Conservation (phyloP, 2,113 vertebrate species). For the Sander lucioperca region DNA sequence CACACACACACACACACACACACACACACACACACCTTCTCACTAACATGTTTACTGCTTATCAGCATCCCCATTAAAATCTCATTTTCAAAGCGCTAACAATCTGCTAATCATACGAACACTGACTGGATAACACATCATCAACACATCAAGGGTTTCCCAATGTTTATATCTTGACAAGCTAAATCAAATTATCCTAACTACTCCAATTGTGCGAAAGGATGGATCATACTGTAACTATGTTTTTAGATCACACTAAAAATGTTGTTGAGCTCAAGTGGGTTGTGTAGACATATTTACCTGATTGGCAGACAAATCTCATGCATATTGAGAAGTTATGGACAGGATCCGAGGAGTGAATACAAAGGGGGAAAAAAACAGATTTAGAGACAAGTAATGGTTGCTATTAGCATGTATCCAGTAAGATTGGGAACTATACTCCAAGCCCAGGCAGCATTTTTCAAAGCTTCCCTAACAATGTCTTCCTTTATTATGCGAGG, state of each 20-base stretch:
- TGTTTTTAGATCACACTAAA: conserved; percentile 30
- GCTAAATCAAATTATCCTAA: conserved; percentile 21
- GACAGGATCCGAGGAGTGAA: conserved; percentile 12
- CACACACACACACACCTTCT: not conserved
- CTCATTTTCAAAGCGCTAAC: conserved; percentile 47
- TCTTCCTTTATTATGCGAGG: conserved; percentile 14
- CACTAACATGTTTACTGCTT: conserved; percentile 32
- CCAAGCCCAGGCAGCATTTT: conserved; percentile 33
- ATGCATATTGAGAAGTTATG: conserved; percentile 66
- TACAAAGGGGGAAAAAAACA: not conserved
- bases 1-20: not conserved
- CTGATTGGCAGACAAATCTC: conserved; percentile 35
- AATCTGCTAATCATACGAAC: conserved; percentile 35
- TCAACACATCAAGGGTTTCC: conserved; percentile 3
- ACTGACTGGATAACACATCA: conserved; percentile 41
- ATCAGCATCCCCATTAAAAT: conserved; percentile 49
- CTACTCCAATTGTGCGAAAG: conserved; percentile 22
- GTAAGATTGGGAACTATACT: conserved; percentile 16
- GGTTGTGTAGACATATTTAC: conserved; percentile 54
- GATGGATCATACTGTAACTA: conserved; percentile 3
- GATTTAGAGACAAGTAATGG: conserved; percentile 20
- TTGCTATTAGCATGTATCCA: conserved; percentile 10
- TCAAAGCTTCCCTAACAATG: conserved; percentile 39
- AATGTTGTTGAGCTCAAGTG: conserved; percentile 15
- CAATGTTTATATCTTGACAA: not conserved